Evolutionary conservation across 2,888 invertebrate genomes (phyloP).

Genomic region (Pterostichus madidus): DNA sequence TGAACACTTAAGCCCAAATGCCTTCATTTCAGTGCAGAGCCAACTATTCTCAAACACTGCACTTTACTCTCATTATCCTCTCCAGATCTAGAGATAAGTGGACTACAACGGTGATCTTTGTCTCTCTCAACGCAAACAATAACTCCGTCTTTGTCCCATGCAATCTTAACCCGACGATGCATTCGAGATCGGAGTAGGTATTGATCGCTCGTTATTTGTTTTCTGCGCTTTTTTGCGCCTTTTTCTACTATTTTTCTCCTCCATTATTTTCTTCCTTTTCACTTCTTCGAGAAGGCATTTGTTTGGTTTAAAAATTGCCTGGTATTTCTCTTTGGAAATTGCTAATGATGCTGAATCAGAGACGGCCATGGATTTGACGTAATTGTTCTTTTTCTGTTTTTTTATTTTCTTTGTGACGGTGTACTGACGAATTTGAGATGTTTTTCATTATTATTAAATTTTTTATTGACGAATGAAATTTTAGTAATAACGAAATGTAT

Average conservation of each 20-base stretch:
- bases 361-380: conserved; percentile 37
- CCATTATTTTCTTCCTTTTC: conserved; percentile 52
- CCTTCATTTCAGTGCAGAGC: conserved; percentile 29
- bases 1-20: conserved; percentile 36
- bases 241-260: conserved; percentile 52
- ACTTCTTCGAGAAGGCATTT: conserved; percentile 47
- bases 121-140: background rate
- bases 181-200: conserved; percentile 48
- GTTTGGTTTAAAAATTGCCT: conserved; percentile 57
- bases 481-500: no score
- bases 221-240: conserved; percentile 49
- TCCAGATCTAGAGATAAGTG: conserved; percentile 42
- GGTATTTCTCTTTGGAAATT: conserved; percentile 52
- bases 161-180: conserved; percentile 47
- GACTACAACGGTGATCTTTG: conserved; percentile 13
- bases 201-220: conserved; percentile 58
- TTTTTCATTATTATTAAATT: background rate
- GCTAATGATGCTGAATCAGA: conserved; percentile 54
- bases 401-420: conserved; percentile 4
- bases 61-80: conserved; percentile 42
- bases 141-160: conserved; percentile 17
- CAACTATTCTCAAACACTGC: conserved; percentile 43
- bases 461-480: background rate
- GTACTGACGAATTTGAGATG: background rate
- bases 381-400: conserved; percentile 44